These are phyloP conservation scores for Clarias laeviceps DNA, from an alignment of 2,797 vertebrate genomes.

Conservation along the genomic window DNA sequence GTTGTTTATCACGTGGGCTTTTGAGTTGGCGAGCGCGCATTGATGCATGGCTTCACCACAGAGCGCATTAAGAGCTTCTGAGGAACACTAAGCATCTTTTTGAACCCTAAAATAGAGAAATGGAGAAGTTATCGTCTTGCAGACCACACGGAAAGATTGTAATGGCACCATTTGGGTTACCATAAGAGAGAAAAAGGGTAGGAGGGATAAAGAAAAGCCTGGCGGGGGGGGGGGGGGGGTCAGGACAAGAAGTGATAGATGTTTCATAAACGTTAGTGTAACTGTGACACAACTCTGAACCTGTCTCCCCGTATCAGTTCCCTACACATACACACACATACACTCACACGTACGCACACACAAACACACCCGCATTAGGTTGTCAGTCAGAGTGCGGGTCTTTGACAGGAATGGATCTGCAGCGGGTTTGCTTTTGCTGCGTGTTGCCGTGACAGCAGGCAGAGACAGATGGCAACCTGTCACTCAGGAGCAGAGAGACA, in stretches of 20 bases:
- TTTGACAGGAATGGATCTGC: conserved; percentile 51
- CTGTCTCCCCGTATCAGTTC: conserved; percentile 53
- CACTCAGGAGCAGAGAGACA: conserved; percentile 52
- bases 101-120: not conserved
- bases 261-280: conserved; percentile 45
- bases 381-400: conserved; percentile 53
- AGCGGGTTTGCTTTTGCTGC: conserved; percentile 44
- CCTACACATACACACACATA: not conserved
- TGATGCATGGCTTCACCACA: not conserved
- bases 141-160: not conserved
- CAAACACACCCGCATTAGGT: conserved; percentile 28
- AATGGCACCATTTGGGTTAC: not conserved
- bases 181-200: not conserved
- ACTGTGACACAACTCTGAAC: conserved; percentile 47
- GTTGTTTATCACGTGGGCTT: not conserved
- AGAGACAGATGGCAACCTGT: conserved; percentile 63
- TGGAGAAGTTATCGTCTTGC: not conserved
- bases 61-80: not conserved
- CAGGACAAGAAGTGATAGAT: conserved; percentile 37
- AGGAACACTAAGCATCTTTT: not conserved
- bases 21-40: not conserved
- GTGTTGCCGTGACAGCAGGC: conserved; percentile 53
- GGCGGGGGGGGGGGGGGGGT: not conserved
- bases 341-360: conserved; percentile 35
- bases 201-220: not conserved